Evolutionary conservation across 2,113 vertebrate species (phyloP).

Genomic region (Cryptomyrus ogoouensis): DNA sequence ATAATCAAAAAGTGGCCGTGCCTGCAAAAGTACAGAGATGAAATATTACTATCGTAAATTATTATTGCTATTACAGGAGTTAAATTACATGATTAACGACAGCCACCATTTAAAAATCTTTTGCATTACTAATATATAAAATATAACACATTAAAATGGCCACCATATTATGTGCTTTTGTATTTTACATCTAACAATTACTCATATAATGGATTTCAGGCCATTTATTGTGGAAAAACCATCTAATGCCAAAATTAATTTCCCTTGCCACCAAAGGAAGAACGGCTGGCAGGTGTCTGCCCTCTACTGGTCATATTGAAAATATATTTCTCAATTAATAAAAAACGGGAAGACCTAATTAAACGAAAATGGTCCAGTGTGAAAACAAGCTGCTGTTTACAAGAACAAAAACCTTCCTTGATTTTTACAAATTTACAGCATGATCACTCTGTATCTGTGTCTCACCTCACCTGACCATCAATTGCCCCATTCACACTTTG

Average conservation of each 20-base stretch:
- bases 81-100: constrained; percentile 3
- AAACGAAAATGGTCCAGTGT: background rate
- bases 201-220: background rate
- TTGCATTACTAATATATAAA: background rate
- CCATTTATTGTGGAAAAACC: background rate
- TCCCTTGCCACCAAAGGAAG: background rate
- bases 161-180: background rate
- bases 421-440: background rate
- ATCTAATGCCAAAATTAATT: constrained; percentile 13
- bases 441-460: background rate
- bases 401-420: background rate
- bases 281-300: background rate
- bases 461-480: background rate
- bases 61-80: background rate
- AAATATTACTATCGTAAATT: background rate
- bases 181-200: constrained; percentile 1
- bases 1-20: background rate
- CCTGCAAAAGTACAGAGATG: background rate
- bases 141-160: background rate
- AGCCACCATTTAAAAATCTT: background rate
- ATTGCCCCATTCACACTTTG: background rate
- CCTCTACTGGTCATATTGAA: constrained; percentile 24
- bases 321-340: background rate
- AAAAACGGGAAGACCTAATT: background rate
- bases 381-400: background rate